These are phyloP conservation scores for Dysmachus trigonus DNA, from an alignment of 2,888 invertebrate genomes.

Conservation along the genomic window DNA sequence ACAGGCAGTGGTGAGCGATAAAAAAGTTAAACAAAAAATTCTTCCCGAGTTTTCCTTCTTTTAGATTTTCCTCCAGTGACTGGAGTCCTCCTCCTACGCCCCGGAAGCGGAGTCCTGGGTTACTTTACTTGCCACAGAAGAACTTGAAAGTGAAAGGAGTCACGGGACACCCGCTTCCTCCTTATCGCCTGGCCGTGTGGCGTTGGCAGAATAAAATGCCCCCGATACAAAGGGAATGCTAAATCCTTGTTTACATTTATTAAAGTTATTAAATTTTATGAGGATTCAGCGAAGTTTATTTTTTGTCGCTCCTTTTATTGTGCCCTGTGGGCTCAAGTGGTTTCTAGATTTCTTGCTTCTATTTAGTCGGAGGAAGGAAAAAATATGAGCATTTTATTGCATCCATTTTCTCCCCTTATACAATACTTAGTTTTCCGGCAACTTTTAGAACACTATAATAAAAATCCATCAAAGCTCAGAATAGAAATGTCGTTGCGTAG, in stretches of 20 bases:
- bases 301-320: slow-evolving; percentile 28
- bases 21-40: slow-evolving; percentile 28
- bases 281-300: slow-evolving; percentile 38
- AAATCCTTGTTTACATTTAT: slow-evolving; percentile 41
- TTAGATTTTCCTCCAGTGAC: slow-evolving; percentile 1
- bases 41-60: slow-evolving; percentile 4
- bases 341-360: neutral
- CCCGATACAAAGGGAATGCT: slow-evolving; percentile 33
- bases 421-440: neutral
- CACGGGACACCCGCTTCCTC: neutral
- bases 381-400: slow-evolving; percentile 21
- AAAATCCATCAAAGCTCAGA: slow-evolving; percentile 1
- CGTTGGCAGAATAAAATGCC: neutral
- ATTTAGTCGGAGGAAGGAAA: neutral
- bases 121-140: neutral
- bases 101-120: no score
- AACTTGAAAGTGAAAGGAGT: slow-evolving; percentile 23
- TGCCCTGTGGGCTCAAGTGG: neutral
- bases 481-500: neutral
- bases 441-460: slow-evolving; percentile 9
- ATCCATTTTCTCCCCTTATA: neutral
- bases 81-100: neutral
- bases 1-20: slow-evolving; percentile 1
- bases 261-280: slow-evolving; percentile 41
- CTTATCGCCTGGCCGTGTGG: neutral